Conservation (phyloP, 2,113 vertebrate genomes). For the Tretioscincus oriximinensis region DNA sequence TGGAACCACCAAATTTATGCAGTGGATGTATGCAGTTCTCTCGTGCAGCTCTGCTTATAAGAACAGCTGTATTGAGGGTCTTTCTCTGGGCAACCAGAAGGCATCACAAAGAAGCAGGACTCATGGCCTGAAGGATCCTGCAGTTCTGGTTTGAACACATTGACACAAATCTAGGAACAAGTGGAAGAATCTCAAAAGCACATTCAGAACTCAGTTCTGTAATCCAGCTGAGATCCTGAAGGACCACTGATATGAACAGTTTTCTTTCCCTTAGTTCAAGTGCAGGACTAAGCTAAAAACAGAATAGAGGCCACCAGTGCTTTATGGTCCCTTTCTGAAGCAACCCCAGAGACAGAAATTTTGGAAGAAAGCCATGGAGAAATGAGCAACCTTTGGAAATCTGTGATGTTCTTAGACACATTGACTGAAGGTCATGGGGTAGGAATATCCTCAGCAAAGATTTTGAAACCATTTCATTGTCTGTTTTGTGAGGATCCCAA, state of each 20-base stretch:
- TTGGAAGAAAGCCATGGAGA: not conserved
- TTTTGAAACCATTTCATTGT: constrained; percentile 18
- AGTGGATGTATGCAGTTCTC: too few relatives aligned
- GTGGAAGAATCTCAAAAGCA: not conserved
- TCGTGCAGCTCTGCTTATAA: too few relatives aligned
- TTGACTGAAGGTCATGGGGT: fast-evolving
- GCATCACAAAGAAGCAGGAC: too few relatives aligned
- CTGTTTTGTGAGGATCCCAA: fast-evolving
- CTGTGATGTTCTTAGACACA: fast-evolving
- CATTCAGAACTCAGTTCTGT: not conserved
- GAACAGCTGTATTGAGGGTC: too few relatives aligned
- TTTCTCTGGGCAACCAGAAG: too few relatives aligned
- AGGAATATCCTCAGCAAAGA: constrained; percentile 9
- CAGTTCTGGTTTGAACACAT: too few relatives aligned
- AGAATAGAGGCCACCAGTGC: fast-evolving
- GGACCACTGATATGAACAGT: not conserved
- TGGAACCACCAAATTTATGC: too few relatives aligned
- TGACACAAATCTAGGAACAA: too few relatives aligned
- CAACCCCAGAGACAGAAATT: not conserved
- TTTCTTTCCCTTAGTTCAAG: not conserved
- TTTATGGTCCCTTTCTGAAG: fast-evolving
- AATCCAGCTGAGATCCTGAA: not conserved
- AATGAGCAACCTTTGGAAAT: fast-evolving
- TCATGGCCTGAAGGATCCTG: too few relatives aligned
- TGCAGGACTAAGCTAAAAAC: not conserved